These are phyloP conservation scores for Mermis nigrescens DNA, from an alignment of 2,888 invertebrate species.

Conservation along the genomic window DNA sequence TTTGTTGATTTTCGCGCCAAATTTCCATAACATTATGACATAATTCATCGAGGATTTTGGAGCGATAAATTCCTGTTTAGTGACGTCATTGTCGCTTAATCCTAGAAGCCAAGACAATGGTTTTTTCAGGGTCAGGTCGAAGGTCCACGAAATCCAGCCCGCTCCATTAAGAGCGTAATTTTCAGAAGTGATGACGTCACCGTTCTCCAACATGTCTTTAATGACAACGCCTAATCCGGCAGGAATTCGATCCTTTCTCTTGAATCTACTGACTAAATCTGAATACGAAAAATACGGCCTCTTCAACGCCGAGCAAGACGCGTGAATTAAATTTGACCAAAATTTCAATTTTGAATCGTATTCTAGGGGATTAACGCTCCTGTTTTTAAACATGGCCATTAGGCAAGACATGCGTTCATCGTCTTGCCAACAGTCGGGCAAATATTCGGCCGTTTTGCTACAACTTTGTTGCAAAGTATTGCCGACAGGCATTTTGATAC, in stretches of 20 bases:
- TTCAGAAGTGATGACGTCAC: constrained; percentile 22
- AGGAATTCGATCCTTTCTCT: constrained; percentile 47
- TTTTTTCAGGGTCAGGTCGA: not conserved
- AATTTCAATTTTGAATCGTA: constrained; percentile 67
- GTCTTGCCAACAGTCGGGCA: constrained; percentile 53
- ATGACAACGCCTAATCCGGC: constrained; percentile 41
- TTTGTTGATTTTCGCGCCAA: not conserved
- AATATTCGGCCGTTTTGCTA: too few species aligned
- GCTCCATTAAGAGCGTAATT: not conserved
- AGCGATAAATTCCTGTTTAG: not conserved
- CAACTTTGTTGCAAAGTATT: too few species aligned
- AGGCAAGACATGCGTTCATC: constrained; percentile 57
- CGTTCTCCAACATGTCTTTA: constrained; percentile 37
- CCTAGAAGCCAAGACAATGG: constrained; percentile 4
- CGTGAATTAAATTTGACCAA: constrained; percentile 53
- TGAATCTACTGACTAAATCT: constrained; percentile 46
- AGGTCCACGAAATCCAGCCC: constrained; percentile 3
- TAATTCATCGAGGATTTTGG: not conserved
- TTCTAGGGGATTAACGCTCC: constrained; percentile 55
- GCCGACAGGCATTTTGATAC: too few species aligned
- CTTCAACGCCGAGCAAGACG: not conserved
- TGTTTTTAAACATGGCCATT: constrained; percentile 58
- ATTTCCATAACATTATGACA: not conserved
- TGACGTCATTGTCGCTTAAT: not conserved
- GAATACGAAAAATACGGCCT: constrained; percentile 40